Conservation (phyloP, 2,113 vertebrate genomes). For the Heteronetta atricapilla region DNA sequence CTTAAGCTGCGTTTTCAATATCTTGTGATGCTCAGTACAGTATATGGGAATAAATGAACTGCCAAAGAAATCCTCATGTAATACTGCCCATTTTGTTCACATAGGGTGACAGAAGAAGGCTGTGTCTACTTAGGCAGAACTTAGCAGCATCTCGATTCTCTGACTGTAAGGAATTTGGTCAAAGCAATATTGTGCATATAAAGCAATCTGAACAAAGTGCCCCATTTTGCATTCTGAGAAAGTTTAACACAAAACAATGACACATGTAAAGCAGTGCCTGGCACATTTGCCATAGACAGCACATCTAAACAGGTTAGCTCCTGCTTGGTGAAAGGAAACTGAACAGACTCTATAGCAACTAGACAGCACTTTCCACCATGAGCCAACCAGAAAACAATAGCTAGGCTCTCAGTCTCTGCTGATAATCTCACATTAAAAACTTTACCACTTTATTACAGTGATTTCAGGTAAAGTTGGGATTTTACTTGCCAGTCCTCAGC, state of each 20-base stretch:
- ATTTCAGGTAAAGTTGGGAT: background rate
- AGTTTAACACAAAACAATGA: background rate
- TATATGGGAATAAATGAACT: background rate
- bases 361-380: background rate
- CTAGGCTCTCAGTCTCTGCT: background rate
- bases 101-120: background rate
- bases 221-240: conserved; percentile 1
- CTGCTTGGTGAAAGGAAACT: background rate
- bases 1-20: background rate
- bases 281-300: background rate
- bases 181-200: conserved; percentile 11
- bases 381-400: conserved; percentile 12
- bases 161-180: conserved; percentile 1
- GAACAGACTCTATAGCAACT: background rate
- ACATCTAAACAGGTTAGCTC: background rate
- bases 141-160: background rate
- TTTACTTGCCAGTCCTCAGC: background rate
- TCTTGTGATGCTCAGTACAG: background rate
- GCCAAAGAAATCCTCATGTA: background rate
- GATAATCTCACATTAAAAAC: background rate
- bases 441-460: background rate
- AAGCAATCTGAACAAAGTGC: background rate
- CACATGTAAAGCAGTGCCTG: background rate
- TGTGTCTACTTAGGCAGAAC: background rate
- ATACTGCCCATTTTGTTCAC: background rate